These are phyloP conservation scores for Drosophila prostipennis DNA, from an alignment of 2,888 invertebrate species.

Conservation along the genomic window DNA sequence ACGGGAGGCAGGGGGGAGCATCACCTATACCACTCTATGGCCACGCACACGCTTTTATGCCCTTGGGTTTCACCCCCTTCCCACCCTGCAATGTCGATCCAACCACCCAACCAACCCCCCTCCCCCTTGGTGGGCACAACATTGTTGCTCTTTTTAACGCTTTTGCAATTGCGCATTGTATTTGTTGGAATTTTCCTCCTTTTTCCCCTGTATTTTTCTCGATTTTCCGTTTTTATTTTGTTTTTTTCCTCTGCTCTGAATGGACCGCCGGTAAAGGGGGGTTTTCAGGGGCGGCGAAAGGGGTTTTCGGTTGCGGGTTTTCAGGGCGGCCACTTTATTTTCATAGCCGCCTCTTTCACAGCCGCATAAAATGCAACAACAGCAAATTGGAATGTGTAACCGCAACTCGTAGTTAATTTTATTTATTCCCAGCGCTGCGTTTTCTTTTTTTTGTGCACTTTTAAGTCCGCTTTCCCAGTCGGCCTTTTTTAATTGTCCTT, in stretches of 20 bases:
- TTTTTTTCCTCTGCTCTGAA: slow-evolving; percentile 6
- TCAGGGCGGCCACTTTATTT: slow-evolving; percentile 74
- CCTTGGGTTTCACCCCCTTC: slow-evolving; percentile 30
- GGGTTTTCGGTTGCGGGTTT: slow-evolving; percentile 45
- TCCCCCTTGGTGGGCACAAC: slow-evolving; percentile 51
- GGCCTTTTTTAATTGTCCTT: slow-evolving; percentile 36
- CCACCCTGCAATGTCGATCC: slow-evolving; percentile 15
- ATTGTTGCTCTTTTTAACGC: slow-evolving; percentile 77
- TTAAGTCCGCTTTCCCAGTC: slow-evolving; percentile 14
- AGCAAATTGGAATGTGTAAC: slow-evolving; percentile 80
- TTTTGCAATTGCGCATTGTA: slow-evolving; percentile 73
- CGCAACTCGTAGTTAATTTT: slow-evolving; percentile 79
- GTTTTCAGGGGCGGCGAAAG: background rate
- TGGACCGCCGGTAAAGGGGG: slow-evolving; percentile 22
- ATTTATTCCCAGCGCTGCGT: slow-evolving; percentile 63
- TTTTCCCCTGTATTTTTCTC: slow-evolving; percentile 13
- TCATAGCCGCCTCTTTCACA: slow-evolving; percentile 78
- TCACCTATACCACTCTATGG: slow-evolving; percentile 28
- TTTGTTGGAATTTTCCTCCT: slow-evolving; percentile 72
- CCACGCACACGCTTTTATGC: slow-evolving; percentile 47
- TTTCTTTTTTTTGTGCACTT: slow-evolving; percentile 6
- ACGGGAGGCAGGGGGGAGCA: slow-evolving; percentile 11
- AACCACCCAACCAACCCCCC: background rate
- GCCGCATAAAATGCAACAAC: slow-evolving; percentile 80
- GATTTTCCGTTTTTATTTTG: slow-evolving; percentile 22